Evolutionary conservation across 2,113 vertebrate species (phyloP).

Genomic region (Camarhynchus parvulus): DNA sequence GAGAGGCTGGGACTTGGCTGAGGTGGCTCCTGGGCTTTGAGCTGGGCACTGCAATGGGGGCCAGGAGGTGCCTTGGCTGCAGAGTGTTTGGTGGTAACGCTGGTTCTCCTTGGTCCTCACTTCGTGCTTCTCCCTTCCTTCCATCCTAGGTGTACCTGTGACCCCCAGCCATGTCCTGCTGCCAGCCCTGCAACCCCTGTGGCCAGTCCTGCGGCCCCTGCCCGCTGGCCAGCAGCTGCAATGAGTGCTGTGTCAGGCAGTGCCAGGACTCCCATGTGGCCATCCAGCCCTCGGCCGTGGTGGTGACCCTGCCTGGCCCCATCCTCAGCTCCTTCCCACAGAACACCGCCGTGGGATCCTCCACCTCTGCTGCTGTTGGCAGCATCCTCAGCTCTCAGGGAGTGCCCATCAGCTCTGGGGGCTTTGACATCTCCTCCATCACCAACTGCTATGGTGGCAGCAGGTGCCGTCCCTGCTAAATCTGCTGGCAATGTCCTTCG

Average conservation of each 20-base stretch:
- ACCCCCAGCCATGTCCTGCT: not conserved
- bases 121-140: not conserved
- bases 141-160: not conserved
- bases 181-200: not conserved
- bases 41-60: too few species aligned
- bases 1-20: too few species aligned
- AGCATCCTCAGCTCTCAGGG: not conserved
- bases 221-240: not conserved
- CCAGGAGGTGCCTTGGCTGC: too few species aligned
- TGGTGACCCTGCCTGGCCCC: not conserved
- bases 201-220: not conserved
- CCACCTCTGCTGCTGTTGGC: not conserved
- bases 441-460: not conserved
- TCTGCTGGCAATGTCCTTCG: rapidly evolving
- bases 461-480: not conserved
- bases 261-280: not conserved
- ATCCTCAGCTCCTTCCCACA: not conserved
- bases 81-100: too few species aligned
- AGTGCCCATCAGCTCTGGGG: not conserved
- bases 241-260: not conserved
- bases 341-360: not conserved
- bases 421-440: not conserved
- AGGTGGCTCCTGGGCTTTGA: too few species aligned
- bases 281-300: not conserved
- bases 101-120: not conserved